Evolutionary conservation across 2,113 vertebrate genomes (phyloP).

Genomic region (Cricetomys ansorgei): DNA sequence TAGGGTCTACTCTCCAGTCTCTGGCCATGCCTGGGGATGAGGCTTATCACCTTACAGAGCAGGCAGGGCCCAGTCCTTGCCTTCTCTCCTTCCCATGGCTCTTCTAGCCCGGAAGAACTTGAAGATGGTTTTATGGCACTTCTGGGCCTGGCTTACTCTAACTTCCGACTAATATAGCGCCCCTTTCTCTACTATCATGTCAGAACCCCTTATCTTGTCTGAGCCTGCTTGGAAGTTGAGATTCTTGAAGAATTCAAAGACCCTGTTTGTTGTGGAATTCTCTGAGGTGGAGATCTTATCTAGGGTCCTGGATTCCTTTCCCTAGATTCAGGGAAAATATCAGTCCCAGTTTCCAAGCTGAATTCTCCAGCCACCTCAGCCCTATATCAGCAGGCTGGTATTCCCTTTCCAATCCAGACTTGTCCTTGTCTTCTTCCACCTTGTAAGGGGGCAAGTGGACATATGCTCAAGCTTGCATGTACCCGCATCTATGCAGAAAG

Average conservation of each 20-base stretch:
- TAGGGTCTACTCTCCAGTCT: neutral
- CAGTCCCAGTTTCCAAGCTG: neutral
- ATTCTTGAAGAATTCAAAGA: neutral
- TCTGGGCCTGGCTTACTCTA: neutral
- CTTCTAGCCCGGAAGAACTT: neutral
- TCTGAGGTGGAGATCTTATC: neutral
- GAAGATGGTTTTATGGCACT: conserved; percentile 6
- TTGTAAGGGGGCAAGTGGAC: neutral
- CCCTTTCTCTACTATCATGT: neutral
- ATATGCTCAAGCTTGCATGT: neutral
- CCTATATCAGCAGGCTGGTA: neutral
- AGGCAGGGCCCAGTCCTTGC: neutral
- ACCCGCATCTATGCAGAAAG: neutral
- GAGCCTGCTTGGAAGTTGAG: neutral
- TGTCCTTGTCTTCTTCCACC: neutral
- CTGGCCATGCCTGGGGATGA: conserved; percentile 12
- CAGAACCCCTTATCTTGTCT: neutral
- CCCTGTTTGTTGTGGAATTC: neutral
- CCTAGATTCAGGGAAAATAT: neutral
- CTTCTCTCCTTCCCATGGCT: neutral
- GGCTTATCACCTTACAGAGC: neutral
- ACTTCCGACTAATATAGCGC: too few relatives aligned
- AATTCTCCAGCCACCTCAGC: neutral
- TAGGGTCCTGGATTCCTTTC: neutral
- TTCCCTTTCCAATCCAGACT: neutral